A percentile compares a stretch with the other conserved stretches of the same genome.
phyloP scores from a whole-genome alignment of 2,888 invertebrate genomes.

The Pecten maximus region DNA sequence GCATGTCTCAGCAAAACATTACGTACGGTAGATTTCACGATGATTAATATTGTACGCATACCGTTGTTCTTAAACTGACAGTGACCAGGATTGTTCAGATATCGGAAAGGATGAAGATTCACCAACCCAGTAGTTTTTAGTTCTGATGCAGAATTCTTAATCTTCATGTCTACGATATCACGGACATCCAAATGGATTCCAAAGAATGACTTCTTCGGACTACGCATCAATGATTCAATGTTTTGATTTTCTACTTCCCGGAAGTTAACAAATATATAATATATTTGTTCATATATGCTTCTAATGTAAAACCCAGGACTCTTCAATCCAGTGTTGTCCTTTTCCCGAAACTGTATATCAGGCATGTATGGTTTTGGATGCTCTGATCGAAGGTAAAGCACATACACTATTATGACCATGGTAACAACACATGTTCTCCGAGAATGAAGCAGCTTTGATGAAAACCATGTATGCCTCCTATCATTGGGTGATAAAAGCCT shows the following conservation, averaged over 20 bases:
- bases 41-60: neutral
- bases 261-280: neutral
- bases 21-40: neutral
- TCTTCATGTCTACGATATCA: neutral
- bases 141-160: neutral
- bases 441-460: no score
- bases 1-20: neutral
- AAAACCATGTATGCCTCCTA: no score
- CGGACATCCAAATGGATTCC: neutral
- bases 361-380: no score
- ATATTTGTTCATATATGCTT: no score
- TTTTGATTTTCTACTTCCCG: neutral
- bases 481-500: no score
- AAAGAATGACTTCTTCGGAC: neutral
- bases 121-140: neutral
- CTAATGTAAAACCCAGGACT: no score
- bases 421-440: no score
- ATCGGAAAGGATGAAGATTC: neutral
- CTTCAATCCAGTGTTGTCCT: no score
- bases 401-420: no score
- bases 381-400: no score
- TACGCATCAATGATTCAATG: neutral
- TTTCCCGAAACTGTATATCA: no score
- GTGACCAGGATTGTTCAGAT: slow-evolving; percentile 9
- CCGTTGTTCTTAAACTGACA: neutral